Evolutionary conservation across 2,797 vertebrate species (phyloP), one percentile per base, ranked within the genome.

Genomic region (Sternarchorhynchus goeldii): DNA sequence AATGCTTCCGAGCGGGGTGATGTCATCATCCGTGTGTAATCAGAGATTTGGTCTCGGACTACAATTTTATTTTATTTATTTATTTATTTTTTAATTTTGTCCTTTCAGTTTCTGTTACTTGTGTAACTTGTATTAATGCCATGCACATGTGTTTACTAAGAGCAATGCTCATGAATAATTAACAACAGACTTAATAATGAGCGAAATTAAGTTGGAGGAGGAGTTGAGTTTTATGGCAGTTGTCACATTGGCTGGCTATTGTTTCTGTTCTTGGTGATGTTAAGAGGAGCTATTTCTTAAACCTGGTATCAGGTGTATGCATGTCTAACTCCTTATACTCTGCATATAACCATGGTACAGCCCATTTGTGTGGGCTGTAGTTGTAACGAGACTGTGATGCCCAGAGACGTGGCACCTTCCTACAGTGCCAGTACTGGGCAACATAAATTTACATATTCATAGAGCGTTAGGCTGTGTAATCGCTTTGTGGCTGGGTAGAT

Each of bases 391-490:
- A 2, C 14, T 14, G 53, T 21, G 56, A 41, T 31, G 55, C 6
- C 53, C 66, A 68, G 5, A 50, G 45, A 50, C 14, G 10, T 50
- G 45, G 45, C 45, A 50, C 45, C 45, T 50, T 50, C 45, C 45
- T 50, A 41, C 39, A 41, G 39, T 3, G 10, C 31, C 41, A 53
- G 12, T 53, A 53, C 29, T 17, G 29, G 10, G n/a, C 12, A 32
- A 5, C 29, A n/a, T 50, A 50, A 50, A 14, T 50, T 50, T 14
- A 12, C 45, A 18, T 32, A 32, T 57, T 70, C 68, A 18, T 2
- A 70, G 50, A 56, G n/a, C 32, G 53, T 57, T 53, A 70, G 53
- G 6, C 68, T 18, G 25, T 53, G n/a, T 31, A 56, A 58, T 31
- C 31, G 4, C 29, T 31, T 21, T 76, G 39, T 36, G 39, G 16